Conservation (phyloP, 2,797 vertebrate genomes). For the Acomys russatus region DNA sequence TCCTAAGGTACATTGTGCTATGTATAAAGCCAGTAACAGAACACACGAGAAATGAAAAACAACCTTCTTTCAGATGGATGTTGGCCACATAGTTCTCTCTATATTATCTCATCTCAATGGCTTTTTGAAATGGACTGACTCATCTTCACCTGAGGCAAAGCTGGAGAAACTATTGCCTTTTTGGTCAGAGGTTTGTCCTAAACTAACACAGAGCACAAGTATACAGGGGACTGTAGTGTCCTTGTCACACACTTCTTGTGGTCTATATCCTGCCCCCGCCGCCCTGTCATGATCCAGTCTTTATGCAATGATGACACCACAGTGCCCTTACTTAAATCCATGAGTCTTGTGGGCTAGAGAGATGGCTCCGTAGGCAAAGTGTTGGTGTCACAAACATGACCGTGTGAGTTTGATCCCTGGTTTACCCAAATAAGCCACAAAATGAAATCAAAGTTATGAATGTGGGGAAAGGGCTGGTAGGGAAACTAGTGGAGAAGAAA, state of each 20-base stretch:
- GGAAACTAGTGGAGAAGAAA: too few species aligned
- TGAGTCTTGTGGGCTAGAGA: background rate
- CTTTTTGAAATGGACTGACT: constrained; percentile 50
- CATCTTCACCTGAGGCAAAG: background rate
- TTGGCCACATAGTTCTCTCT: background rate
- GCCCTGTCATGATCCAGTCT: background rate
- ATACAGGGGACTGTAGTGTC: background rate
- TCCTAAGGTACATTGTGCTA: background rate
- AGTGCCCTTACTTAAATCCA: background rate
- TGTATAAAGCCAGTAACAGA: background rate
- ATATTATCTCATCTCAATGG: background rate
- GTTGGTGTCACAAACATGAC: background rate
- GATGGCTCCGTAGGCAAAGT: background rate
- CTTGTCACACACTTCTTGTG: background rate
- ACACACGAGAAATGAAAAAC: constrained; percentile 13
- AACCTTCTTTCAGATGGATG: constrained; percentile 20
- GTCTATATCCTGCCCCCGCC: background rate
- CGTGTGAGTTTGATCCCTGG: background rate
- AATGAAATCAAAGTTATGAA: background rate
- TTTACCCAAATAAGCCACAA: background rate
- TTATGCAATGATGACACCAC: background rate
- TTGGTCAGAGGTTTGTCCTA: background rate
- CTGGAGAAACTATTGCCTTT: background rate
- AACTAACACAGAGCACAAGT: background rate
- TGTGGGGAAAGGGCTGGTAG: background rate